These are phyloP conservation scores for Zeuzera pyrina DNA, from an alignment of 2,888 invertebrate genomes.

Conservation along the genomic window DNA sequence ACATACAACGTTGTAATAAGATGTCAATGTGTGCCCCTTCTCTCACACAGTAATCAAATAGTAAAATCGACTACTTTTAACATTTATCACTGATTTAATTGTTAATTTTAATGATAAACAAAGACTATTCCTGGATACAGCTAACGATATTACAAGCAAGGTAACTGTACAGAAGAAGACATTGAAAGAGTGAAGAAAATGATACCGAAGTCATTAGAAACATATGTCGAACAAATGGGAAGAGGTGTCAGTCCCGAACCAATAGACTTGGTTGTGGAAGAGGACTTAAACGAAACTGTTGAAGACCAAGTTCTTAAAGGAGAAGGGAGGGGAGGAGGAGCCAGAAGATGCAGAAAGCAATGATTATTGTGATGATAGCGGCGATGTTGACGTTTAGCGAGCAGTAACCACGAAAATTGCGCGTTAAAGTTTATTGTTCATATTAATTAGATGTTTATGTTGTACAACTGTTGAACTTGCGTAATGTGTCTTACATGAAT, in stretches of 20 bases:
- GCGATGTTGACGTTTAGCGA: constrained; percentile 77
- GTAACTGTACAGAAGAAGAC: no score
- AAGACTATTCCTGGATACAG: no score
- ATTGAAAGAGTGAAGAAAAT: no score
- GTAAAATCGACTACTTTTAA: no score
- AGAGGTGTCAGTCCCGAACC: constrained; percentile 48
- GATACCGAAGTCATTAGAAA: no score
- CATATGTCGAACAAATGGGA: no score
- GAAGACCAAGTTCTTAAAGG: constrained; percentile 34
- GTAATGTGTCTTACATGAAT: constrained; percentile 25
- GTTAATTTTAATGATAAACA: no score
- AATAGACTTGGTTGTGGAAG: constrained; percentile 46
- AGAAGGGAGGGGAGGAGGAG: constrained; percentile 58
- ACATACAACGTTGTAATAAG: no score
- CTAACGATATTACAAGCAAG: no score
- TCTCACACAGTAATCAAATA: no score
- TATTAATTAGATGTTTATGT: constrained; percentile 28
- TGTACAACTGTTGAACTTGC: constrained; percentile 26
- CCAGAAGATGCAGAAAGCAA: constrained; percentile 73
- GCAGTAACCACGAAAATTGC: background rate
- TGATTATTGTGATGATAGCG: constrained; percentile 76
- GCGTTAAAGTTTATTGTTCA: constrained; percentile 16
- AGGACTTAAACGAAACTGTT: constrained; percentile 36
- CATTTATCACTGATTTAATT: no score
- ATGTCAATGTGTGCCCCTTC: no score